Percentiles rank a stretch among this genome's conserved stretches.
Evolutionary conservation across 2,888 invertebrate genomes (phyloP).

Genomic region (Dione vanillae): DNA sequence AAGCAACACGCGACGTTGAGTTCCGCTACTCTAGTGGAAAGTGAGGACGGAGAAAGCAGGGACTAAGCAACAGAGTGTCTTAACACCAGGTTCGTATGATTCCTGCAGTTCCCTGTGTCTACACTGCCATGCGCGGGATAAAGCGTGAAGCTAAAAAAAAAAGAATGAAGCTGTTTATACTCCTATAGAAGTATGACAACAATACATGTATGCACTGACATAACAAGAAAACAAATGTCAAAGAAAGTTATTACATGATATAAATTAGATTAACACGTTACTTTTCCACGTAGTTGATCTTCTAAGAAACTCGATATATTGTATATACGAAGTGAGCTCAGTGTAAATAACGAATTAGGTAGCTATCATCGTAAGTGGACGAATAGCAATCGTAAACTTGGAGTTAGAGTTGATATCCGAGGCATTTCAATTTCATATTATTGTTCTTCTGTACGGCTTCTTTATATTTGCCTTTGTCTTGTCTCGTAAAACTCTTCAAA

Average conservation of each 20-base stretch:
- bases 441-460: conserved; percentile 22
- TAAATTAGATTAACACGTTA: conserved; percentile 6
- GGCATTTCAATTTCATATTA: conserved; percentile 37
- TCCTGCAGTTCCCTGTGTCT: too few species aligned
- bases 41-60: too few species aligned
- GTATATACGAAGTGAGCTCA: conserved; percentile 21
- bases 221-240: not conserved
- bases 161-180: too few species aligned
- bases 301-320: not conserved
- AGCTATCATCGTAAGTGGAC: conserved; percentile 40
- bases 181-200: not conserved
- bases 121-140: too few species aligned
- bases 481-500: conserved; percentile 18
- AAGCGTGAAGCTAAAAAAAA: too few species aligned
- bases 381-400: conserved; percentile 35
- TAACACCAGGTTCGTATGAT: too few species aligned
- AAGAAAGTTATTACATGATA: not conserved
- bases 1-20: too few species aligned
- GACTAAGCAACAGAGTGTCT: too few species aligned
- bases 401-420: conserved; percentile 30
- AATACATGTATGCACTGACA: not conserved
- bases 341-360: conserved; percentile 34
- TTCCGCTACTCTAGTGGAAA: too few species aligned
- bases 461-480: conserved; percentile 26
- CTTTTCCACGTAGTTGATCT: not conserved